These are phyloP conservation scores for Melitaea athalia DNA, from an alignment of 2,888 invertebrate genomes.

Conservation along the genomic window DNA sequence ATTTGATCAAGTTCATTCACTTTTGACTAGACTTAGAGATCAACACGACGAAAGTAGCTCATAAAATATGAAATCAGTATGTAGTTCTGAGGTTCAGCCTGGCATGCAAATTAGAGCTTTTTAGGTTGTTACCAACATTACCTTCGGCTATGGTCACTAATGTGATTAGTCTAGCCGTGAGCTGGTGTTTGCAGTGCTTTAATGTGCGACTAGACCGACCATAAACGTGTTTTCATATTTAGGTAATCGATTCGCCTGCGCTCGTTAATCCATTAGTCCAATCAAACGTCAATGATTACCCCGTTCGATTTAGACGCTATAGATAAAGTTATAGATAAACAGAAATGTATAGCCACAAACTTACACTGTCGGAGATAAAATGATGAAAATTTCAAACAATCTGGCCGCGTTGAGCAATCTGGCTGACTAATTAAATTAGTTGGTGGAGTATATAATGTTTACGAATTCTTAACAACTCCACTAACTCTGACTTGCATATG, in stretches of 20 bases:
- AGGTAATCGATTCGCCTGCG: conserved; percentile 45
- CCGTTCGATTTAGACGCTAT: background rate
- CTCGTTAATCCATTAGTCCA: conserved; percentile 26
- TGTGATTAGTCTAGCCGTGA: conserved; percentile 70
- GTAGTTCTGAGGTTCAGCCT: conserved; percentile 43
- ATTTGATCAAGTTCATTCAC: background rate
- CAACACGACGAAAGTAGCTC: conserved; percentile 24
- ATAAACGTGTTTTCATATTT: conserved; percentile 56
- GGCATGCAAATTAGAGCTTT: conserved; percentile 64
- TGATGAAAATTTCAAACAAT: conserved; percentile 25
- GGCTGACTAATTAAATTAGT: conserved; percentile 52
- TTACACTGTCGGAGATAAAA: conserved; percentile 8
- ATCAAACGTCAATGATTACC: conserved; percentile 14
- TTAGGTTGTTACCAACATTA: conserved; percentile 63
- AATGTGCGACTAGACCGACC: conserved; percentile 54
- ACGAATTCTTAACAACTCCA: conserved; percentile 40
- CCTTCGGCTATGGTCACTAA: conserved; percentile 67
- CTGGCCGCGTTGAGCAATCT: conserved; percentile 41
- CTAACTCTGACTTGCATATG: conserved; percentile 36
- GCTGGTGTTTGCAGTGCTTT: conserved; percentile 64
- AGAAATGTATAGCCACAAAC: background rate
- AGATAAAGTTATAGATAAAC: background rate
- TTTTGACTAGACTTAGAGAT: conserved; percentile 9
- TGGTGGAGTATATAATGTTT: conserved; percentile 42
- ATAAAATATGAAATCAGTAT: conserved; percentile 32